Conservation (phyloP, 2,113 vertebrate genomes). For the Panthera uncia region DNA sequence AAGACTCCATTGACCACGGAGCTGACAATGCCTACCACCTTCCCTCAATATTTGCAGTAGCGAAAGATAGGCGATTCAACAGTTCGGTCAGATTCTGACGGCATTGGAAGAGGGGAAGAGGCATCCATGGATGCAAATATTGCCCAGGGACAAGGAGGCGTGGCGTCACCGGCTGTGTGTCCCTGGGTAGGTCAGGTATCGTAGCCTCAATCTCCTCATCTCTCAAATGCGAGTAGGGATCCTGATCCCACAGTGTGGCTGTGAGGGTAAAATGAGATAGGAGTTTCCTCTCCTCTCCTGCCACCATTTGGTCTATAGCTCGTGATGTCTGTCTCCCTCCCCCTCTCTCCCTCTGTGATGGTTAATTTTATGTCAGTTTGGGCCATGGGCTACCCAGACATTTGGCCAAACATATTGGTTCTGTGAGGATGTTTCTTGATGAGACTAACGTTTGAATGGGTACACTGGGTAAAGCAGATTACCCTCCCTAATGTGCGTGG, state of each 20-base stretch:
- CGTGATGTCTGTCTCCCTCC: too few species aligned
- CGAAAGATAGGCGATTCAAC: neutral
- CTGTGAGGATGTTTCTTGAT: neutral
- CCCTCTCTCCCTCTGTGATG: neutral
- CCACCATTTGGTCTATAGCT: neutral
- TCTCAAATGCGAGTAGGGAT: neutral
- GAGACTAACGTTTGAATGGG: neutral
- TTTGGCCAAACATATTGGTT: neutral
- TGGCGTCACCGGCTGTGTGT: neutral
- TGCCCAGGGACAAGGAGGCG: neutral
- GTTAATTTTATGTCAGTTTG: neutral
- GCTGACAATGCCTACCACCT: neutral
- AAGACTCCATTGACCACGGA: neutral
- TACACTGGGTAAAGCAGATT: neutral
- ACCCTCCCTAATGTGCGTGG: neutral
- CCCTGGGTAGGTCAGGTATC: neutral
- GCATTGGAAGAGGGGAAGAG: neutral
- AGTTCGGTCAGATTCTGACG: neutral
- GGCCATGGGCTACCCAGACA: neutral
- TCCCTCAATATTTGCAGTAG: neutral
- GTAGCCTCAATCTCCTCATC: neutral
- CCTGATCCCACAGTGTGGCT: neutral
- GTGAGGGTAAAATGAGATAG: neutral
- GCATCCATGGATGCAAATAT: neutral
- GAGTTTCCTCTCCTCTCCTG: neutral